These are phyloP conservation scores for Periophthalmus magnuspinnatus DNA, from an alignment of 2,797 vertebrate genomes.

Conservation along the genomic window DNA sequence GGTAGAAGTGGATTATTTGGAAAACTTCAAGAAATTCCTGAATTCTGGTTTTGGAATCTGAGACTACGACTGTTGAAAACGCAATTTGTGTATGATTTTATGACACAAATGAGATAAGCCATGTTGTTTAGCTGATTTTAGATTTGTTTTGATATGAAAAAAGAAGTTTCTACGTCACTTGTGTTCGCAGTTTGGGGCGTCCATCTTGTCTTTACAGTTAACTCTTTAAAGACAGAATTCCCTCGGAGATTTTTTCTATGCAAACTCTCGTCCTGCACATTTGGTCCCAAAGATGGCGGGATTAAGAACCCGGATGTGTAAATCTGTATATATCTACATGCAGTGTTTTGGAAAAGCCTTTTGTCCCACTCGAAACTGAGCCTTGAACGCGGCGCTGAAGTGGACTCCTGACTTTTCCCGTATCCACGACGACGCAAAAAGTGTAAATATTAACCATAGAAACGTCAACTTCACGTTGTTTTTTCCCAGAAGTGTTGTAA, in stretches of 20 bases:
- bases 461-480: conserved; percentile 17
- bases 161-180: neutral
- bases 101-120: too few species aligned
- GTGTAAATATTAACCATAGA: conserved; percentile 52
- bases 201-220: conserved; percentile 14
- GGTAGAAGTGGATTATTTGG: too few species aligned
- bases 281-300: neutral
- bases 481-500: neutral
- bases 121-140: too few species aligned
- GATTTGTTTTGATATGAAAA: too few species aligned
- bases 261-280: conserved; percentile 34
- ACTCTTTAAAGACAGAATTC: too few species aligned
- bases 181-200: conserved; percentile 10
- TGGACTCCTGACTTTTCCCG: conserved; percentile 36
- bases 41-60: too few species aligned
- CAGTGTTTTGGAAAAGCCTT: neutral
- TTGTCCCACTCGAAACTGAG: conserved; percentile 22
- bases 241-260: conserved; percentile 50
- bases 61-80: too few species aligned
- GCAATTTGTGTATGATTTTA: too few species aligned
- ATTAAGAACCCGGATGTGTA: too few species aligned
- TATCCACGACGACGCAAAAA: conserved; percentile 60
- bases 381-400: conserved; percentile 20
- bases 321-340: too few species aligned
- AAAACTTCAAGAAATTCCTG: too few species aligned